Percentiles rank a stretch among this genome's conserved stretches.
Conservation (phyloP, 2,113 vertebrate species). For the Petroica traversi region DNA sequence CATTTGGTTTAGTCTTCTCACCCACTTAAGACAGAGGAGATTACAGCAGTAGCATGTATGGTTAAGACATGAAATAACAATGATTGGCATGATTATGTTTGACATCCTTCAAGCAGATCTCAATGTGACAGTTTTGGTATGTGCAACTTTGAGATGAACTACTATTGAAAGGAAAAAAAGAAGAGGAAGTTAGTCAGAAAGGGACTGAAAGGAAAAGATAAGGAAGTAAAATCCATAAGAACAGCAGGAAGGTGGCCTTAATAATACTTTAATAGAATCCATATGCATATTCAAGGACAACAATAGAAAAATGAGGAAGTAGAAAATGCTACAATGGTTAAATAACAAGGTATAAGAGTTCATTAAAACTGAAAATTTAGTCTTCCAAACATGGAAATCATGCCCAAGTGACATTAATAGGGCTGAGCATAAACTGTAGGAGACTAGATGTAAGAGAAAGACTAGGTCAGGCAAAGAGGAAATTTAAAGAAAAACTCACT, state of each 20-base stretch:
- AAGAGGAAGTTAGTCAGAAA: neutral
- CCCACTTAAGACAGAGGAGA: neutral
- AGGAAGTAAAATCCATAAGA: neutral
- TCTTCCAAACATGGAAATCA: slow-evolving; percentile 37
- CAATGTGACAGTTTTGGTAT: neutral
- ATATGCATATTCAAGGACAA: neutral
- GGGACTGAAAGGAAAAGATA: slow-evolving; percentile 18
- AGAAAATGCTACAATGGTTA: neutral
- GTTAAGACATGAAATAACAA: slow-evolving; percentile 8
- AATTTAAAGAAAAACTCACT: neutral
- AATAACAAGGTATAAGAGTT: slow-evolving; percentile 25
- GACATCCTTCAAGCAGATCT: neutral
- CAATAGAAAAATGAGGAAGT: neutral
- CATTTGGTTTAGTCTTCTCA: neutral
- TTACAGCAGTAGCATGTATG: neutral
- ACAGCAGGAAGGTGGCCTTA: neutral
- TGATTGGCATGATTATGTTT: neutral
- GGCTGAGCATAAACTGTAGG: slow-evolving; percentile 15
- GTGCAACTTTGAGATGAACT: neutral
- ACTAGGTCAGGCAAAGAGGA: neutral
- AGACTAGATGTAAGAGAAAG: slow-evolving; percentile 24
- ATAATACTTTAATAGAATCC: neutral
- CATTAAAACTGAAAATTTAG: slow-evolving; percentile 1
- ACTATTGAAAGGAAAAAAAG: neutral
- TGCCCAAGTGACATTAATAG: slow-evolving; percentile 28